Evolutionary conservation across 1,140 invertebrate species (phyloP), one percentile per base, ranked within the genome.

Genomic region (Zaprionus nigranus): DNA sequence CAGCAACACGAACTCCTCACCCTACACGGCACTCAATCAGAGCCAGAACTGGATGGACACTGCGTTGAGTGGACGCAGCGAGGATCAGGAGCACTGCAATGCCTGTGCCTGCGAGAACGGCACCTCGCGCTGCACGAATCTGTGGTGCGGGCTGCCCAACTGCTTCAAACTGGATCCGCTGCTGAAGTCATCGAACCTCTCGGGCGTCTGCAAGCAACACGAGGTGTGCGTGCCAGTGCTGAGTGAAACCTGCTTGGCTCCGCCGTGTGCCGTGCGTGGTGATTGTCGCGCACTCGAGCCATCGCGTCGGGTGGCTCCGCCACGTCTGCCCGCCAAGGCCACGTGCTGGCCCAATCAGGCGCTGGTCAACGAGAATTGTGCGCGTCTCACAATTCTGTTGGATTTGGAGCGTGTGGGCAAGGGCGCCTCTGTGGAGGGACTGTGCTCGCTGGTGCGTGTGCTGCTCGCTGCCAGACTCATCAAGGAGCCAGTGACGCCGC

Each of bases 71-170:
- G 88, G 85, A 5, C 79, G 75, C 24, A 95, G 95, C 93, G 93
- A 95, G 13, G 94, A 96, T 73, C 93, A 95, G 38, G 94, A 96
- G 75, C 95, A 96, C 49, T 98, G 97, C 93, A 98, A 98, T 93
- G 95, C 95, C 2, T 98, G 97, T 91, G 94, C 95, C 53, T 98
- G 97, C 88, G 93, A 94, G 13, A 95, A 95, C 62, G 96, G 96
- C 11, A 94, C 95, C 54, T 95, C 96, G 15, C 94, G 95, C 20
- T 98, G 97, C 93, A 97, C 97, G 57, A 95, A 96, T 85, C 95
- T 98, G 20, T 97, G 96, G 96, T 97, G 97, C 85, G 96, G 96
- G 5, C 94, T 96, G 24, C 94, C 95, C n/a, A 97, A 97, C 90
- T 97, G 97, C 86, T 93, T 96, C 36, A 95, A 94, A 43, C 87